A percentile compares a stretch with the other conserved stretches of the same genome.
These are phyloP conservation scores for Eolophus roseicapilla DNA, from an alignment of 2,113 vertebrate species.

Conservation along the genomic window DNA sequence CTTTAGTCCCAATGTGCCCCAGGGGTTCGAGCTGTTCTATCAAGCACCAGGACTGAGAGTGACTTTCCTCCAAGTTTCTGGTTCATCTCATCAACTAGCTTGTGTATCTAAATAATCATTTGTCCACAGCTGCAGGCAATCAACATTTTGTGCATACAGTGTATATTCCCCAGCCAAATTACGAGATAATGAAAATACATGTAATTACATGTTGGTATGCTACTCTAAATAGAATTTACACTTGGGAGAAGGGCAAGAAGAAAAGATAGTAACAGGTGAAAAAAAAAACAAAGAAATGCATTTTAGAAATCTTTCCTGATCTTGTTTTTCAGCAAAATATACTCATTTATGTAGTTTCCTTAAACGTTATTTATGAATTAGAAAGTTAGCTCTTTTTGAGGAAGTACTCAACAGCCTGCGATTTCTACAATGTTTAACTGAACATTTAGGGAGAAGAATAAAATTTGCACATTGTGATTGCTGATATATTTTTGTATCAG, in stretches of 20 bases:
- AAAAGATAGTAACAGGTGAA: slow-evolving; percentile 40
- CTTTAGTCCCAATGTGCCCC: neutral
- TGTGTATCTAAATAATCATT: slow-evolving; percentile 32
- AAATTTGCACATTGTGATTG: neutral
- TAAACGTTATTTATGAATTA: neutral
- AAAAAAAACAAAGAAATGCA: neutral
- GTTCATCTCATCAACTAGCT: slow-evolving; percentile 11
- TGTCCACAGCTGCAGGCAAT: slow-evolving; percentile 55
- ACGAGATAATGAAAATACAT: slow-evolving; percentile 56
- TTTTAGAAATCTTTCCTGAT: neutral
- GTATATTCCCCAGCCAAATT: slow-evolving; percentile 56
- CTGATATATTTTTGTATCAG: neutral
- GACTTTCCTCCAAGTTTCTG: slow-evolving; percentile 35
- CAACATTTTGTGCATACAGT: slow-evolving; percentile 39
- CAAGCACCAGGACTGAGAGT: neutral
- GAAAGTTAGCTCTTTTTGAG: neutral
- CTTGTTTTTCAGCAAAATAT: neutral
- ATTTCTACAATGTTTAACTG: neutral
- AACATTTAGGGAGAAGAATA: neutral
- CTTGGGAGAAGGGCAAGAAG: neutral
- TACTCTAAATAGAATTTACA: slow-evolving; percentile 51
- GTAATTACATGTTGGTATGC: slow-evolving; percentile 57
- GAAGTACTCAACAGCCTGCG: neutral
- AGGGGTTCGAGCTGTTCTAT: neutral
- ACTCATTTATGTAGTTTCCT: neutral